Conservation (phyloP, 1,140 invertebrate species). For the Drosophila tropicalis region DNA sequence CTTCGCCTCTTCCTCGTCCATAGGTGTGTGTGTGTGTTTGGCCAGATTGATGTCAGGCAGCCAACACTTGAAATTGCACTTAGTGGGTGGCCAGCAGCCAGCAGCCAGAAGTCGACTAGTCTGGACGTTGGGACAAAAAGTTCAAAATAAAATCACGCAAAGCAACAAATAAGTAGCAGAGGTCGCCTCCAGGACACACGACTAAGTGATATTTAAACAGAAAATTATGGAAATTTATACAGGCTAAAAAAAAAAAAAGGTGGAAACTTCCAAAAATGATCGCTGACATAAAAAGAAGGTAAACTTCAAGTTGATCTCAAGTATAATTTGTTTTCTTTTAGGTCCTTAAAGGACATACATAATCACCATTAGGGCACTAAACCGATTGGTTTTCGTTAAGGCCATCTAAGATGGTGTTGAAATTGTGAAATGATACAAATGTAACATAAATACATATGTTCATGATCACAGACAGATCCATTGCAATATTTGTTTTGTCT, state of each 20-base stretch:
- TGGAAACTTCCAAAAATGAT: too few species aligned
- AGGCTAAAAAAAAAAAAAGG: too few species aligned
- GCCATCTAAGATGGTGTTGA: too few species aligned
- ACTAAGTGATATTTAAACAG: conserved; percentile 7
- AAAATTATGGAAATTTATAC: conserved; percentile 7
- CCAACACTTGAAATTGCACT: conserved; percentile 73
- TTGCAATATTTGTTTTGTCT: background rate
- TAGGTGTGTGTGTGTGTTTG: conserved; percentile 41
- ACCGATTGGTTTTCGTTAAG: too few species aligned
- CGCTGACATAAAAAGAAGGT: too few species aligned
- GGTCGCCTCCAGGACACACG: background rate
- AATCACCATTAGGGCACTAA: too few species aligned
- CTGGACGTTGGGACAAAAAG: background rate
- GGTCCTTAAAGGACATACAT: too few species aligned
- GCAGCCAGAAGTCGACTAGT: conserved; percentile 2
- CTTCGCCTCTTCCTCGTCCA: background rate
- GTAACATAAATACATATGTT: too few species aligned
- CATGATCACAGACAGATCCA: background rate
- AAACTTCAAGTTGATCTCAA: too few species aligned
- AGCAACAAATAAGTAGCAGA: conserved; percentile 3
- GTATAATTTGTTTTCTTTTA: too few species aligned
- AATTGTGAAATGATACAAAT: too few species aligned
- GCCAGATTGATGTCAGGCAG: conserved; percentile 71
- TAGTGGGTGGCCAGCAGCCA: conserved; percentile 45
- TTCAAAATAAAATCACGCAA: conserved; percentile 22